Evolutionary conservation across 1,140 invertebrate species (phyloP).

Genomic region (Paraescarpia echinospica): DNA sequence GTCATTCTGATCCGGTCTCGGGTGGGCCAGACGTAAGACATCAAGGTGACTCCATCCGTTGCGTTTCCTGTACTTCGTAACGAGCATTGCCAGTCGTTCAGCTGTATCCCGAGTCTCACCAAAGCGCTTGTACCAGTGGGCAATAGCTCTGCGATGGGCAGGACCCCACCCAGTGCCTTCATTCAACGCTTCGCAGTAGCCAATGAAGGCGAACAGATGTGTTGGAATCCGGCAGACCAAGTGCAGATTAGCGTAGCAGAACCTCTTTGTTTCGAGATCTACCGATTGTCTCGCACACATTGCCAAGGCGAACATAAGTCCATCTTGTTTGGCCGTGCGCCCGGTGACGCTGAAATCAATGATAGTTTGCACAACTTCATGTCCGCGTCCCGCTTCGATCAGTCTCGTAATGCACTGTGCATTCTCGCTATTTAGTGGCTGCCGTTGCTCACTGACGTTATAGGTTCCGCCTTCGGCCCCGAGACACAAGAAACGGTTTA

Average conservation of each 20-base stretch:
- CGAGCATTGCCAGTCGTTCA: slow-evolving; percentile 64
- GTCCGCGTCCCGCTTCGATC: slow-evolving; percentile 8
- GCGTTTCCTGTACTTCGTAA: slow-evolving; percentile 64
- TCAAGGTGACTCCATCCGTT: slow-evolving; percentile 70
- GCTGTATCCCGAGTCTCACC: slow-evolving; percentile 52
- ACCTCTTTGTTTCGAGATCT: slow-evolving; percentile 5
- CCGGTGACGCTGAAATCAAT: slow-evolving; percentile 25
- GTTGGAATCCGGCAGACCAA: slow-evolving; percentile 43
- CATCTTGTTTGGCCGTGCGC: slow-evolving; percentile 52
- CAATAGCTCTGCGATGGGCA: slow-evolving; percentile 64
- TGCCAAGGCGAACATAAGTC: slow-evolving; percentile 64
- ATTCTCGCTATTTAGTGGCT: background rate
- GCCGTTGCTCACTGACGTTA: background rate
- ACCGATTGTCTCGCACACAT: slow-evolving; percentile 55
- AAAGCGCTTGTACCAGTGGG: slow-evolving; percentile 63
- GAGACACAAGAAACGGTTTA: slow-evolving; percentile 55
- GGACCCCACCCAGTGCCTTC: slow-evolving; percentile 62
- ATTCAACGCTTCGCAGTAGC: slow-evolving; percentile 60
- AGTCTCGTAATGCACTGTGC: background rate
- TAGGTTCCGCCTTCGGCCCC: slow-evolving; percentile 43
- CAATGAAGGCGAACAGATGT: slow-evolving; percentile 65
- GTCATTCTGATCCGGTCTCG: slow-evolving; percentile 46
- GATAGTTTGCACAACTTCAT: slow-evolving; percentile 33
- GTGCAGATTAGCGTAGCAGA: background rate
- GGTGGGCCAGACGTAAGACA: slow-evolving; percentile 68